phyloP scores from a whole-genome alignment of 2,888 invertebrate genomes.

The Pterostichus madidus region DNA sequence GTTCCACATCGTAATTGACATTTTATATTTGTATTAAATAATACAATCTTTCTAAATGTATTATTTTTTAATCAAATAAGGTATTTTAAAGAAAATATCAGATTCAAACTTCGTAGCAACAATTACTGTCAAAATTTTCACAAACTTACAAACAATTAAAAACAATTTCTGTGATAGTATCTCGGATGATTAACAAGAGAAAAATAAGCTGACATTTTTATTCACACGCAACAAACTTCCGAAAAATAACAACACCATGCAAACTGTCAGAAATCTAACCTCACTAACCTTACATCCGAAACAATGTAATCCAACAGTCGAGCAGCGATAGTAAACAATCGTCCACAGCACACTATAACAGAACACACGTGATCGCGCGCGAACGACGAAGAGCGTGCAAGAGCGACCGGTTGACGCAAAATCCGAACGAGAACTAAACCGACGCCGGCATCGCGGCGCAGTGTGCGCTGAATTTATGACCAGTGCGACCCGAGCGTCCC shows the following conservation, averaged over 20 bases:
- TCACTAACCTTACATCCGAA: neutral
- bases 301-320: constrained; percentile 6
- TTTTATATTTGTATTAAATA: too few species aligned
- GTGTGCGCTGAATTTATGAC: constrained; percentile 23
- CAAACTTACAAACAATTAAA: constrained; percentile 1
- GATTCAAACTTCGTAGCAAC: neutral
- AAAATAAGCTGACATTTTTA: neutral
- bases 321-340: neutral
- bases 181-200: neutral
- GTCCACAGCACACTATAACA: constrained; percentile 17
- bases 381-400: constrained; percentile 2
- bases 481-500: constrained; percentile 18
- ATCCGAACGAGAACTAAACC: constrained; percentile 20
- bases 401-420: constrained; percentile 2
- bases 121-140: constrained; percentile 5
- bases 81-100: neutral
- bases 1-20: too few species aligned
- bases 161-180: constrained; percentile 3
- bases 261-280: neutral
- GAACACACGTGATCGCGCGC: constrained; percentile 38
- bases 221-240: neutral
- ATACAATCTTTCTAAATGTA: too few species aligned
- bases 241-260: neutral
- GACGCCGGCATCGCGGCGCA: constrained; percentile 24
- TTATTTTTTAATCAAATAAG: neutral